Evolutionary conservation across 2,888 invertebrate genomes (phyloP), one percentile per base, ranked within the genome.

Genomic region (Mesoligia furuncula): DNA sequence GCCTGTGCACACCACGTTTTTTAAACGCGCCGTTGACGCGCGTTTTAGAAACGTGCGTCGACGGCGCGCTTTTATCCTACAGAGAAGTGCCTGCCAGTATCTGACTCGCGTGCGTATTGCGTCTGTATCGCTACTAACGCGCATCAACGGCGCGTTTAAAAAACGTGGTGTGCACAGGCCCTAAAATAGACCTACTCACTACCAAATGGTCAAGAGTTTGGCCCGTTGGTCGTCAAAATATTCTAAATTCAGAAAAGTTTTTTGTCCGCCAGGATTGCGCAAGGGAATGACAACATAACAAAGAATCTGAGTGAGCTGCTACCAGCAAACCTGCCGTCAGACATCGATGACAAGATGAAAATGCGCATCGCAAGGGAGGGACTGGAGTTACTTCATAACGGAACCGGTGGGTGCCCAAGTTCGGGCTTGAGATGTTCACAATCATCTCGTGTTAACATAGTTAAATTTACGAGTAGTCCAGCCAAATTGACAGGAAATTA

Each of bases 351-450:
- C 61, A 93, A 94, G 2, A 93, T 94, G 90, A 95, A 94, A 86
- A 86, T 88, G 81, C 93, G 93, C 85, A 95, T 95, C 87, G 83
- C 93, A 76, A 96, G 97, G 7, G 98, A 98, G 88, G 98, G 98
- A 65, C 94, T 97, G 7, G 93, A 96, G 81, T 91, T 97, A 8
- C 91, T 98, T 73, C 98, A 98, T 90, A 98, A 98, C 90, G 99
- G 98, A 85, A 98, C 98, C 69, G 98, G 98, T 98, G 91, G 88
- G 84, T 75, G 15, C 51, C 11, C 20, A 66, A 65, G 31, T 51
- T 71, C 2, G n/a, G n/a, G 65, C 11, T 36, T 45, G 31, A 62
- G 11, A 13, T 54, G 17, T 45, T 74, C 2, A 73, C 11, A n/a
- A 54, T 74, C 11, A 11, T 42, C 31, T 45, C 13, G 42, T 64